Conservation (phyloP, 23 tunicate species). For the Oikopleura albicans region DNA sequence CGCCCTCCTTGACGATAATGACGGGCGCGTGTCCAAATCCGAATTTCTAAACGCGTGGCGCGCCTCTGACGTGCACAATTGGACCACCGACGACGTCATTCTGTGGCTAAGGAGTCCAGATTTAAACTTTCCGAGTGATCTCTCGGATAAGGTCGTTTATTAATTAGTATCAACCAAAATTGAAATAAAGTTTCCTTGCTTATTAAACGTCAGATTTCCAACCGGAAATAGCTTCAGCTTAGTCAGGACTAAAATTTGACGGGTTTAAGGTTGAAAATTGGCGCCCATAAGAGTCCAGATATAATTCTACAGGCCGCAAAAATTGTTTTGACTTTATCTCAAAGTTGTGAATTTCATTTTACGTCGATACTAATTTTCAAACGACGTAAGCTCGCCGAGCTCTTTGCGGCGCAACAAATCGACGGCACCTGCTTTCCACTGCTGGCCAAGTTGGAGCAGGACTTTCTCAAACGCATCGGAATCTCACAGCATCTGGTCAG, state of each 20-base stretch:
- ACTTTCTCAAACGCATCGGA: background rate
- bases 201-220: no score
- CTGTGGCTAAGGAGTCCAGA: background rate
- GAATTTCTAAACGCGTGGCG: constrained; percentile 13
- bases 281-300: no score
- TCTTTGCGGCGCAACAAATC: background rate
- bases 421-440: background rate
- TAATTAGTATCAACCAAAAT: no score
- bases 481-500: background rate
- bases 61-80: background rate
- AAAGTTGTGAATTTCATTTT: no score
- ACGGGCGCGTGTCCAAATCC: constrained; percentile 1
- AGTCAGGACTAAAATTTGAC: no score
- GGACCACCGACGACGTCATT: constrained; percentile 4
- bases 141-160: no score
- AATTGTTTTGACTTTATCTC: no score
- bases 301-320: no score
- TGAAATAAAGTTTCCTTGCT: no score
- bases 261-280: no score
- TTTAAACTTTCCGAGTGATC: background rate
- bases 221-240: no score
- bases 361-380: no score
- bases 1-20: constrained; percentile 4
- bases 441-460: background rate
- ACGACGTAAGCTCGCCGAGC: background rate